Conservation (phyloP, 1,140 invertebrate species). For the Mylabris phalerata region DNA sequence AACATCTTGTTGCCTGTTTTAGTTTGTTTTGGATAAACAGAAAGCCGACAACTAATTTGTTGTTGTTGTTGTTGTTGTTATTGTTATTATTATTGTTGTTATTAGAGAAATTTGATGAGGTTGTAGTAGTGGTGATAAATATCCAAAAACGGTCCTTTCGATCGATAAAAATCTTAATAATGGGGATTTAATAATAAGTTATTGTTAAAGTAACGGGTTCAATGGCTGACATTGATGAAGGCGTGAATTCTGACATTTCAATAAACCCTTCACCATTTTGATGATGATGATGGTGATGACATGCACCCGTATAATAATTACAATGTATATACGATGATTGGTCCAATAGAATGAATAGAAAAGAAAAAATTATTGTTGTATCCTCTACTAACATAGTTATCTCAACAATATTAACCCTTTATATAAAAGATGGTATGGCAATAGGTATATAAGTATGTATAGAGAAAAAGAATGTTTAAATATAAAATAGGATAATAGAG, state of each 20-base stretch:
- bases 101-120: too few species aligned
- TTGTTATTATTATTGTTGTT: not conserved
- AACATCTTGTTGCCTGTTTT: constrained; percentile 3
- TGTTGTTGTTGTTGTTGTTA: not conserved
- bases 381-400: constrained; percentile 13
- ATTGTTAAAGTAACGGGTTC: too few species aligned
- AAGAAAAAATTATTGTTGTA: not conserved
- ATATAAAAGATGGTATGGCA: not conserved
- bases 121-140: too few species aligned
- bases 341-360: constrained; percentile 16
- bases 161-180: too few species aligned
- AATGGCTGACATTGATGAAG: not conserved
- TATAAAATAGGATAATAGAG: constrained; percentile 22
- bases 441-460: too few species aligned
- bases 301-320: constrained; percentile 14
- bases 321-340: constrained; percentile 4
- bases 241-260: constrained; percentile 12
- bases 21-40: constrained; percentile 3
- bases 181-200: too few species aligned
- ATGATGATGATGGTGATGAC: not conserved
- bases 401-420: constrained; percentile 23
- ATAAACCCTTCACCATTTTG: constrained; percentile 4
- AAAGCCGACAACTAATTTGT: constrained; percentile 13
- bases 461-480: constrained; percentile 20
- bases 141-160: too few species aligned